Base-by-base conservation (phyloP, 2,888 invertebrate species). In the Parapristionchus giblindavisi region DNA sequence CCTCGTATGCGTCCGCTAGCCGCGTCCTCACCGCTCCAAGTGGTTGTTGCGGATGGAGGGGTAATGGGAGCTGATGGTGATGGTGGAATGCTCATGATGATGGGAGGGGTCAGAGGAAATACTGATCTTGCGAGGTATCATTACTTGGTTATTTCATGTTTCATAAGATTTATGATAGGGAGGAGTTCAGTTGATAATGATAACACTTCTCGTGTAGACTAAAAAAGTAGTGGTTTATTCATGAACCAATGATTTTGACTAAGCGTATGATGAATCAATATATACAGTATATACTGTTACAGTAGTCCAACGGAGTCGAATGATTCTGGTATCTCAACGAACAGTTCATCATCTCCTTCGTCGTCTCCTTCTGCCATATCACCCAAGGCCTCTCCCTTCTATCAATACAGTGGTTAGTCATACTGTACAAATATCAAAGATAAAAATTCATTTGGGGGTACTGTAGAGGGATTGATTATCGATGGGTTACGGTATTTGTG, bases 371-470 rank as follows among this genome's bases (percentile, higher is more conserved):
- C 38, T 6, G 70, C 70, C 38, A 27, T 43, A 8, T 52, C 54
- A 24, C 56, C 70, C 70, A 74, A 66, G 60, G 61, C 61, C 32
- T 77, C 77, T n/a, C 77, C 77, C 17, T 77, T 77, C 75, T 77
- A 77, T 52, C 71, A 75, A 32, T 74, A 74, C 61, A 61, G 61
- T 54, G 72, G 73, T 73, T 8, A 70, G 75, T 27, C 48, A 65
- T 65, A 43, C 43, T 17, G 43, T 43, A 17, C n/a, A n/a, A 43
- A 8, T 43, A 43, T 8, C 43, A 43, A 14, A 43, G 43, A 43
- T 43, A 8, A 43, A 43, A 43, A 43, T 8, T 8, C 43, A 8
- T 17, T 17, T 14, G 8, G 43, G 43, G 43, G 43, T 14, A 17
- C 8, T 43, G 43, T 14, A 43, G 17, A 43, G 8, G 43, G 43